Base-by-base conservation (phyloP, 1,140 invertebrate species). In the Acromyrmex charruanus region DNA sequence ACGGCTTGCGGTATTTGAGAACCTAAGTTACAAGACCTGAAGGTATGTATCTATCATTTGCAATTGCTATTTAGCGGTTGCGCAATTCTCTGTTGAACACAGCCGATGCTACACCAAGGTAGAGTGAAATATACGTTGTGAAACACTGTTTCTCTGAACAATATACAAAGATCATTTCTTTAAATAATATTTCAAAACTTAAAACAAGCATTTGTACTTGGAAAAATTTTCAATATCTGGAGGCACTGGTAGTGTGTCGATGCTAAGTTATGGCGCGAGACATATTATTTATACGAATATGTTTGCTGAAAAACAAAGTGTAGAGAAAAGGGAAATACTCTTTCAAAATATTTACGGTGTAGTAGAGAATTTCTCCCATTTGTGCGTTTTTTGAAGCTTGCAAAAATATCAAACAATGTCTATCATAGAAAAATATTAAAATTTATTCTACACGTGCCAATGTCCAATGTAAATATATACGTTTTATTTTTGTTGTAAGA, bases 311-410 rank as follows among this genome's bases (percentile, higher is more conserved):
- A 51, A 72, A 39, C 3, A 59, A 35, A 59, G 16, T 49, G 18
- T 39, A 18, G n/a, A 61, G 55, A 35, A 59, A 39, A 59, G 35
- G 6, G n/a, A 44, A 7, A 14, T 0, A 39, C 12, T 0, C 1
- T 25, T 74, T 74, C 2, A 74, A 51, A 72, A 72, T 74, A 75
- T 75, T 75, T 59, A 75, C 31, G 12, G n/a, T 6, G n/a, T n/a
- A 75, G 35, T 18, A 59, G 35, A 21, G 21, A 59, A 1, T 39
- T 59, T 58, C 6, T 25, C n/a, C 7, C 31, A 7, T 59, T 59
- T 21, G 14, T 28, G 16, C 49, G 21, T 71, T 71, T 71, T 71
- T 28, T 3, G 14, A 75, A 75, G 21, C 14, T 51, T 25, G 18
- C 18, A 53, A n/a, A 75, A 74, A 74, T 39, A 75, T 25, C 28